Evolutionary conservation across 2,113 vertebrate genomes (phyloP), one percentile per base, ranked within the genome.

Genomic region (Cebidichthys violaceus): DNA sequence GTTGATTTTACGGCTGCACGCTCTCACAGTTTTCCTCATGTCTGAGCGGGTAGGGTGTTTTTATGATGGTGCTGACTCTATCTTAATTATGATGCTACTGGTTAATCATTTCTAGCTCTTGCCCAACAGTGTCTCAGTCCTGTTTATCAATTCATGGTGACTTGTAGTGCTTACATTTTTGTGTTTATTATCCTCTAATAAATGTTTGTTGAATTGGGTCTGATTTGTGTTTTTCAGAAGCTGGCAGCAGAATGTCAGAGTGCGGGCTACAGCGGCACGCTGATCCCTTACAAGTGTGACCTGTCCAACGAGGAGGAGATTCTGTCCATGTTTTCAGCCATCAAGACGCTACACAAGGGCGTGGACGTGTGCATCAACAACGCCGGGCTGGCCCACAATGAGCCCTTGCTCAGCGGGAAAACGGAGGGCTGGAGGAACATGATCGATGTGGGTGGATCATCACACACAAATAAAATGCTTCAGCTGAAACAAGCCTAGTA

Each of bases 351-450:
- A 45, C 96, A 98, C 86, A 94, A 95, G 35, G 98, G 98, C 0
- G 97, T 99, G 76, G 98, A 99, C 2, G 97, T 99, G 41, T 99
- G 98, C 92, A 97, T 99, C 94, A 99, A 99, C 94, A 99, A 99
- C 0, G 98, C 98, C 0, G 98, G 98, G 41, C 89, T 99, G 89
- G 97, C 97, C 27, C 96, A 96, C 81, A 96, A 95, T 0, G 97
- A 99, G 83, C 95, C 97, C 0, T 85, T 99, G 92, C 96, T 99
- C 70, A 96, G 95, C 0, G 98, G 98, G 41, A 96, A 59, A 85
- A 98, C 97, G 0, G 96, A 97, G 4, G 96, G 97, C 69, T 99
- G 98, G 98, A 95, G 96, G 91, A 98, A 97, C 18, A 99, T 99
- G 98, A 96, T 99, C 14, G 97, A 97, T 0, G 98, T 99, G 94